Conservation (phyloP, 2,113 vertebrate genomes). For the Oplegnathus fasciatus region DNA sequence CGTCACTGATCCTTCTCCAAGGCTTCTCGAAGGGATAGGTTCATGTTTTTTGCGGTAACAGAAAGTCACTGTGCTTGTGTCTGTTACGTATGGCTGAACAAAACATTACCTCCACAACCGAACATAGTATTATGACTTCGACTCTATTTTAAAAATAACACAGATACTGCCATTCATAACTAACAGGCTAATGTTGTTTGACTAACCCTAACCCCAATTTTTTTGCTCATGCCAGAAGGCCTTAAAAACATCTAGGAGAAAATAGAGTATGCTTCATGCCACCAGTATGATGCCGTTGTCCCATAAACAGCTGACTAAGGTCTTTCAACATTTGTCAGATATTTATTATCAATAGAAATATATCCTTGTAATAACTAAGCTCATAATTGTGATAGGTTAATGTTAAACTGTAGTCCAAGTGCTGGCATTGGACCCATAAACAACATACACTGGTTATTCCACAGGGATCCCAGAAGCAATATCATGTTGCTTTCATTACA, state of each 20-base stretch:
- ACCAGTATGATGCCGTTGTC: neutral
- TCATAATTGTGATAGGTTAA: neutral
- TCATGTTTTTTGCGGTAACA: neutral
- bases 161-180: too few relatives aligned
- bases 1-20: neutral
- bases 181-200: neutral
- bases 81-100: neutral
- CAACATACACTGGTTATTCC: neutral
- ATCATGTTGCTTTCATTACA: conserved; percentile 3
- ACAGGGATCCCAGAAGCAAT: neutral
- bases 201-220: neutral
- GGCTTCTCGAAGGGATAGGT: neutral
- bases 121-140: neutral
- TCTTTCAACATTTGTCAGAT: neutral
- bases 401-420: neutral
- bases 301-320: neutral
- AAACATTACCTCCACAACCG: neutral
- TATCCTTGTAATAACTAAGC: neutral
- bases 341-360: neutral
- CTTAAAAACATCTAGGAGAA: neutral
- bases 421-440: neutral
- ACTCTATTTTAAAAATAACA: too few relatives aligned
- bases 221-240: neutral
- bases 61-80: neutral
- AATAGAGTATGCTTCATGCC: neutral